Base-by-base conservation (phyloP, 2,113 vertebrate genomes). In the Protomyctophum bolini region DNA sequence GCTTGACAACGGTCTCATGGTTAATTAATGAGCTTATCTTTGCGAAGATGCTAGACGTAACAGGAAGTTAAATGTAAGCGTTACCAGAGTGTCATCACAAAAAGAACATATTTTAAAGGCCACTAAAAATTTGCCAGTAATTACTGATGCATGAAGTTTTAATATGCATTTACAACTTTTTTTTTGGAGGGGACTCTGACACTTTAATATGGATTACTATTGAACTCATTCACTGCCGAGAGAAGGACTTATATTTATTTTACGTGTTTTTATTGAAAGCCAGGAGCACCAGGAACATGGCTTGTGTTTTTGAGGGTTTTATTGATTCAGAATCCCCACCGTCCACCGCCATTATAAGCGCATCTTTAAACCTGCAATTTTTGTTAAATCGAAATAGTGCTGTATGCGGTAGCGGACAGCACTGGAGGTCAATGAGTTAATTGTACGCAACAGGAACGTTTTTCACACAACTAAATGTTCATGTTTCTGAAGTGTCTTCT, bases 401-500 rank as follows among this genome's bases (percentile, higher is more conserved):
- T 21, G 21, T 21, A 21, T 21, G 21, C 21, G 21, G 21, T 21
- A 21, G 21, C 21, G 21, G 21, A 21, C 21, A 21, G 21, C 21
- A 21, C 21, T 21, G 21, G 21, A 21, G 21, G 21, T 21, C 21
- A 21, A 21, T 21, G 21, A 21, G 21, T 58, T 60, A 60, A 60
- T 45, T 45, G 33, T 10, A 10, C 47, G n/a, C n/a, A 12, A 47
- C 10, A 14, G 59, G 12, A 46, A 12, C 1, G 21, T 41, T 33
- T 3, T 60, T 10, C 6, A 41, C 10, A 41, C 41, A 5, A 62
- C 48, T 58, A 69, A 65, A 81, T 80, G 73, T 83, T 66, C 76
- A 78, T 86, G 75, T 80, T 57, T 68, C 69, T 21, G 1, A 83
- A 89, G 89, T 88, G 83, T 82, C 75, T 75, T 62, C 61, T 60